Base-by-base conservation (phyloP, 2,797 vertebrate species). In the Sebastiscus albofasciatus region DNA sequence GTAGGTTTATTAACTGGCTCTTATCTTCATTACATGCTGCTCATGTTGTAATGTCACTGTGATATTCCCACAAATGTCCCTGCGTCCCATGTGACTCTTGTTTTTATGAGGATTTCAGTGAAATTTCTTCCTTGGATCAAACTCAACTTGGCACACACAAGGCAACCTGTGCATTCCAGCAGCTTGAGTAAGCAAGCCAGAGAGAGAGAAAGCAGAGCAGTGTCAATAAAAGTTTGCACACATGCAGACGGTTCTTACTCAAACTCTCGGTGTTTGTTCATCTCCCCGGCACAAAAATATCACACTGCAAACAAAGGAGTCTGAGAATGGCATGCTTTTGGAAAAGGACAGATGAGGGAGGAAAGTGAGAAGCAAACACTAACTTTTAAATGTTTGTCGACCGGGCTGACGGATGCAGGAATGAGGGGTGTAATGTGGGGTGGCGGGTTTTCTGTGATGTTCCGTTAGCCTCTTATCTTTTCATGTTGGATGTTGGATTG, bases 141-240 rank as follows among this genome's bases (percentile, higher is more conserved):
- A 39, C 20, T 62, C 62, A 73, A 72, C 29, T 27, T 60, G 42
- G 70, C 77, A 34, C 77, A 76, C 72, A 55, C 74, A 75, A 39
- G 14, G 31, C 74, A 66, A 10, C 33, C 22, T 78, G 76, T 67
- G 72, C 90, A 89, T 91, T 89, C 92, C 90, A 78, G 78, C 87
- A 92, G 87, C 84, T 87, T 88, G 80, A 81, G 67, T 76, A 87
- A 91, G 75, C 85, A 81, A 80, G 73, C 59, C 5, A 39, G 36
- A 39, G 36, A 39, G 36, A 39, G 75, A 65, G 69, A 76, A 85
- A 77, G 79, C 78, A 75, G 72, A 81, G 82, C 77, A 29, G 77
- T 75, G 92, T 66, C 82, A 90, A 91, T 86, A 83, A 29, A 83
- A 71, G 73, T 78, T 84, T 67, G 36, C 76, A 27, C 79, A 39